Evolutionary conservation across 2,888 invertebrate genomes (phyloP).

Genomic region (Cataglyphis livida): DNA sequence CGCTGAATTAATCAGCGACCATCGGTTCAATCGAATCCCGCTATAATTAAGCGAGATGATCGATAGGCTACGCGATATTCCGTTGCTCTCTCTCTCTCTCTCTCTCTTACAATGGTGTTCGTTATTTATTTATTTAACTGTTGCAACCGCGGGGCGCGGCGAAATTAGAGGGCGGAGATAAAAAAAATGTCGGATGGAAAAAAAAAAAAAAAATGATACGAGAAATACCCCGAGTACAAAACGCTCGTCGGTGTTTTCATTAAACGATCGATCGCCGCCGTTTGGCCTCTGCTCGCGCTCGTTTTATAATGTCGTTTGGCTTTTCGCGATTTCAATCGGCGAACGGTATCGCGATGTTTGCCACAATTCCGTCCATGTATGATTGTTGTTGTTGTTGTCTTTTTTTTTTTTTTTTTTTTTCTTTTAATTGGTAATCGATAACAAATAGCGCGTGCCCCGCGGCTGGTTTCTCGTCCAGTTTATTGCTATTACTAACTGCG

Average conservation of each 20-base stretch:
- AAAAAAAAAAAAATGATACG: background rate
- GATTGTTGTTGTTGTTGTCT: constrained; percentile 11
- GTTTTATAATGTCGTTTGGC: constrained; percentile 51
- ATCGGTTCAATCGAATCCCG: constrained; percentile 27
- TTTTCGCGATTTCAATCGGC: constrained; percentile 33
- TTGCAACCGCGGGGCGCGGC: constrained; percentile 19
- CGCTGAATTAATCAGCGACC: constrained; percentile 44
- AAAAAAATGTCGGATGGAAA: constrained; percentile 1
- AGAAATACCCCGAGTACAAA: constrained; percentile 34
- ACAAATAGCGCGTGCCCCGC: constrained; percentile 51
- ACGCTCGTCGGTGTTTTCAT: constrained; percentile 54
- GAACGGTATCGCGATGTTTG: constrained; percentile 34
- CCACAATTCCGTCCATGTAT: constrained; percentile 39
- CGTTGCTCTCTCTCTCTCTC: too few species aligned
- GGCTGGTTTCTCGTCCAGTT: constrained; percentile 39
- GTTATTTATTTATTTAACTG: constrained; percentile 53
- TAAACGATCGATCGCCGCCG: constrained; percentile 58
- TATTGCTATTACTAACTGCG: constrained; percentile 44
- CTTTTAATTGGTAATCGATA: constrained; percentile 43
- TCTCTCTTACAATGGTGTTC: background rate
- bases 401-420: background rate
- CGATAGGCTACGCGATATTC: constrained; percentile 47
- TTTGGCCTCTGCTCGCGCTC: constrained; percentile 8
- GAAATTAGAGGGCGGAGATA: constrained; percentile 42
- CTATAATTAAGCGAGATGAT: constrained; percentile 52